These are phyloP conservation scores for Shargacucullia verbasci DNA, from an alignment of 2,888 invertebrate genomes.

Conservation along the genomic window DNA sequence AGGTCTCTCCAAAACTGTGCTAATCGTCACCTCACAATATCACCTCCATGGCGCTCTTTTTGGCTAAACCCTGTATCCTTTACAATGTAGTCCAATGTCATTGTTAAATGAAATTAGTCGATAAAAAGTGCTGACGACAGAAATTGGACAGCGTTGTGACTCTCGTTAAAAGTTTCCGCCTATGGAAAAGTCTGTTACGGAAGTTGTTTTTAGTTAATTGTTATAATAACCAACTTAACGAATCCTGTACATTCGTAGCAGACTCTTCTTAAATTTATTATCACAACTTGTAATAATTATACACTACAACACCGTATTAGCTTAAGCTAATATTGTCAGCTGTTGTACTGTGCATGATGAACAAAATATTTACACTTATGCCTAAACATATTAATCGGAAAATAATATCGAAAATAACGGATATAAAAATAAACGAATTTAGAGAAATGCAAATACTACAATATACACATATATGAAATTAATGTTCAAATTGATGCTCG, in stretches of 20 bases:
- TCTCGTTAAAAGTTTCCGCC: background rate
- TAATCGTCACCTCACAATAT: constrained; percentile 61
- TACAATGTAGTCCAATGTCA: constrained; percentile 32
- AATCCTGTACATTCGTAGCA: too few species aligned
- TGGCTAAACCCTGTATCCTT: constrained; percentile 64
- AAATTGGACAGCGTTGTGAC: constrained; percentile 4
- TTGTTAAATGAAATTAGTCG: constrained; percentile 7
- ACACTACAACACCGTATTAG: too few species aligned
- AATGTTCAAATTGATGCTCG: background rate
- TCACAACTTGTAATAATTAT: background rate
- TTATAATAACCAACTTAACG: background rate
- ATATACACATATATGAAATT: background rate
- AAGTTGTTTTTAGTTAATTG: background rate
- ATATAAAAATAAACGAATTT: constrained; percentile 1
- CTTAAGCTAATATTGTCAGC: background rate
- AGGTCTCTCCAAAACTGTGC: constrained; percentile 22
- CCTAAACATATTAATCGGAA: constrained; percentile 12
- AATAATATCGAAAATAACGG: constrained; percentile 22
- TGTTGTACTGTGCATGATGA: constrained; percentile 4
- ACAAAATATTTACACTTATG: constrained; percentile 12
- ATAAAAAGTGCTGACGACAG: constrained; percentile 8
- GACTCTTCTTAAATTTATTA: background rate
- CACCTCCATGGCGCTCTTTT: constrained; percentile 55
- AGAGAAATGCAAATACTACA: constrained; percentile 11
- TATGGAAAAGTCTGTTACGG: background rate